phyloP scores from a whole-genome alignment of 2,888 invertebrate species.

The Hybos culiciformis region DNA sequence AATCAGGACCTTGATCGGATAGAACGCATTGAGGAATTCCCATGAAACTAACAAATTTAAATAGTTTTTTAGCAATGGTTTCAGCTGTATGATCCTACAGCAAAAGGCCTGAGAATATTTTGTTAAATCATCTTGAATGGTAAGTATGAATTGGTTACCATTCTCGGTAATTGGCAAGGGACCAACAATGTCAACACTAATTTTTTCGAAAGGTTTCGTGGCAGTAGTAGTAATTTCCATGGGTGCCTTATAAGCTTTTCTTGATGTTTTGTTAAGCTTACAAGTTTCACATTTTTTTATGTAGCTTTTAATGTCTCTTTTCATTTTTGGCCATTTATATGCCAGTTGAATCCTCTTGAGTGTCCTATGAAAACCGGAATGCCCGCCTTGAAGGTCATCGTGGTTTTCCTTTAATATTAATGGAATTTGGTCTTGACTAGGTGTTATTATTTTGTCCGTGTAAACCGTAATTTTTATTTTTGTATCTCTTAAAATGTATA shows the following conservation, averaged over 20 bases:
- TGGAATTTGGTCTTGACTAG: not conserved
- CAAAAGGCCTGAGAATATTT: slow-evolving; percentile 23
- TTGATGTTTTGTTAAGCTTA: slow-evolving; percentile 14
- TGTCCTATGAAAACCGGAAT: slow-evolving; percentile 1
- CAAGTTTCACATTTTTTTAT: slow-evolving; percentile 22
- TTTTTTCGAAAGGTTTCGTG: slow-evolving; percentile 19
- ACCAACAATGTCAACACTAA: slow-evolving; percentile 22
- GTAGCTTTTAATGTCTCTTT: slow-evolving; percentile 21
- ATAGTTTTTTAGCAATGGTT: slow-evolving; percentile 19
- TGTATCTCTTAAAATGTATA: slow-evolving; percentile 2
- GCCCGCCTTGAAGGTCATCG: no score
- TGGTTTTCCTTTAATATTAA: slow-evolving; percentile 13
- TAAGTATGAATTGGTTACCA: slow-evolving; percentile 20
- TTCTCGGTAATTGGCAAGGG: slow-evolving; percentile 18
- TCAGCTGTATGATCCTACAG: slow-evolving; percentile 24
- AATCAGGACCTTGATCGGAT: slow-evolving; percentile 13
- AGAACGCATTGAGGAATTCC: slow-evolving; percentile 8
- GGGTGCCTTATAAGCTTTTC: slow-evolving; percentile 13
- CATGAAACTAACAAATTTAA: slow-evolving; percentile 4
- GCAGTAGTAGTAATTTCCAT: slow-evolving; percentile 24
- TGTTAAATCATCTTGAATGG: slow-evolving; percentile 25
- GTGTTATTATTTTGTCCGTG: not conserved
- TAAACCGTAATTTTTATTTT: slow-evolving; percentile 4
- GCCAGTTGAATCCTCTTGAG: no score
- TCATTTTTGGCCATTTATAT: slow-evolving; percentile 24